Percentiles rank a stretch among this genome's conserved stretches.
These are phyloP conservation scores for Halictus rubicundus DNA, from an alignment of 1,140 invertebrate genomes.

Conservation along the genomic window DNA sequence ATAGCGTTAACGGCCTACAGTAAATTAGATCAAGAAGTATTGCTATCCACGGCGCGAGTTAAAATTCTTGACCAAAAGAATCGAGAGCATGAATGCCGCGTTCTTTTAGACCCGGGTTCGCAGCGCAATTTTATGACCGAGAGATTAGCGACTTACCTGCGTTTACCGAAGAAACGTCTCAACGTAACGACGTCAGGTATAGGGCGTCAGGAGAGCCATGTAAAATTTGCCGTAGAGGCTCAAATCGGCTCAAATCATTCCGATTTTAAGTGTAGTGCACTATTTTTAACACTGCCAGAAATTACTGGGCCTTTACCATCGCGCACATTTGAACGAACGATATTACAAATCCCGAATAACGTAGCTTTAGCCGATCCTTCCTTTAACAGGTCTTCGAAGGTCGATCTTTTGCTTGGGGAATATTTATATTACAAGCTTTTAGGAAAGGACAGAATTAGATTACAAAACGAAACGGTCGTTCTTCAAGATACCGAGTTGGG, in stretches of 20 bases:
- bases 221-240: background rate
- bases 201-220: no score
- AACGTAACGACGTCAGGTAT: background rate
- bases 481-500: background rate
- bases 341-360: background rate
- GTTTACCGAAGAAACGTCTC: background rate
- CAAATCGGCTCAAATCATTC: background rate
- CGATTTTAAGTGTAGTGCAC: background rate
- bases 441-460: background rate
- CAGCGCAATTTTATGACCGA: conserved; percentile 6
- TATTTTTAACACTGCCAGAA: background rate
- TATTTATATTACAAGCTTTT: background rate
- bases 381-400: background rate
- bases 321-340: background rate
- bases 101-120: background rate
- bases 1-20: background rate
- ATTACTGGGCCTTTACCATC: background rate
- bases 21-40: background rate
- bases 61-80: background rate
- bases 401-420: background rate
- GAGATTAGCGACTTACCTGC: background rate
- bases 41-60: background rate
- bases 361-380: background rate
- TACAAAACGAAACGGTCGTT: background rate
- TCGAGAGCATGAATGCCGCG: background rate